Evolutionary conservation across 2,113 vertebrate species (phyloP).

Genomic region (Boulengeromyrus knoepffleri): DNA sequence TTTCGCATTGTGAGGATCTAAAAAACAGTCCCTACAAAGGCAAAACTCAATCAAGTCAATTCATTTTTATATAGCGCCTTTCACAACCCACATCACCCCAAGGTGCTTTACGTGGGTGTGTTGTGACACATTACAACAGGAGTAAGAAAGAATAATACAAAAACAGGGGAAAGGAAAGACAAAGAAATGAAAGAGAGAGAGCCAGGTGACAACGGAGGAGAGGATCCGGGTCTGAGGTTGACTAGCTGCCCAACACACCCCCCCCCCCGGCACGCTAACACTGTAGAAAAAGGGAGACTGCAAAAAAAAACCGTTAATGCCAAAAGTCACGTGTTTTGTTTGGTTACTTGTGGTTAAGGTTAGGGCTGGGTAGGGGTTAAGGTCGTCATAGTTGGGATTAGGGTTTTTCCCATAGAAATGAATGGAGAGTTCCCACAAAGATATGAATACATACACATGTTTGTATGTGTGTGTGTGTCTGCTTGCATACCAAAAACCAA

Average conservation of each 20-base stretch:
- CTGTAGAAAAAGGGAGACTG: background rate
- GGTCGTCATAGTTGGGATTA: background rate
- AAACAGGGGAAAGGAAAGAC: background rate
- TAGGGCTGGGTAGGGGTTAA: too few relatives aligned
- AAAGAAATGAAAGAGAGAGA: background rate
- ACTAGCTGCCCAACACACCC: too few relatives aligned
- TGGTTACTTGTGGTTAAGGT: too few relatives aligned
- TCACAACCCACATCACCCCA: background rate
- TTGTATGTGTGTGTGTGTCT: background rate
- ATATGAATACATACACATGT: background rate
- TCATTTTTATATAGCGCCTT: background rate
- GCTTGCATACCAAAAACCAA: background rate
- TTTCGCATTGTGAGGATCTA: background rate
- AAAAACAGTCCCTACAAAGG: background rate
- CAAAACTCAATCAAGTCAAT: background rate
- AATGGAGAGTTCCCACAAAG: background rate
- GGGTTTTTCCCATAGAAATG: background rate
- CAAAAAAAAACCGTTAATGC: background rate
- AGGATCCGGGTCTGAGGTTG: background rate
- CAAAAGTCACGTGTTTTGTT: background rate
- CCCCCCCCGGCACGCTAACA: too few relatives aligned
- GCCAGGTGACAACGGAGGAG: background rate
- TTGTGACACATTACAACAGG: background rate
- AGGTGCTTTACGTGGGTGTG: background rate
- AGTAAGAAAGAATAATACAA: background rate